Evolutionary conservation across 2,113 vertebrate genomes (phyloP).

Genomic region (Bubo scandiacus): DNA sequence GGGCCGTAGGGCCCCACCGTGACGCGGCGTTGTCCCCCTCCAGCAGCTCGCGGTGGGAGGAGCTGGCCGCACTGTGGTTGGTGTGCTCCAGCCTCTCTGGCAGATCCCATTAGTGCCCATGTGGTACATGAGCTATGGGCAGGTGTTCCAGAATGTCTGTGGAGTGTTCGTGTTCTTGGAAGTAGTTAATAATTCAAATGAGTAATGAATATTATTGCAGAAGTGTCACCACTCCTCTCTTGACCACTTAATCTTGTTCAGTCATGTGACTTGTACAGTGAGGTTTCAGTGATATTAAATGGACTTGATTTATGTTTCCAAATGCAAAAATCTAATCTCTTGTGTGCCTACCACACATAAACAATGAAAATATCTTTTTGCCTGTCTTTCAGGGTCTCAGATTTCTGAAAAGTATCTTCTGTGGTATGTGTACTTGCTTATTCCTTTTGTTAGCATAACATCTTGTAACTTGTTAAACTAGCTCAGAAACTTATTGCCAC

Average conservation of each 20-base stretch:
- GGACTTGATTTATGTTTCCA: neutral
- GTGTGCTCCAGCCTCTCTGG: neutral
- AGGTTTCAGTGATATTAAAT: neutral
- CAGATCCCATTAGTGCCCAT: accelerated
- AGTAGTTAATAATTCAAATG: neutral
- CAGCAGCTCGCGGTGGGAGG: neutral
- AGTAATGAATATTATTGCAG: neutral
- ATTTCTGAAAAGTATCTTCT: neutral
- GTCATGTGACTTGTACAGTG: neutral
- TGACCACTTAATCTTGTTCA: neutral
- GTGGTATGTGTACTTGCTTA: neutral
- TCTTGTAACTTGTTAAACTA: neutral
- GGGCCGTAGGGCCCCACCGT: accelerated
- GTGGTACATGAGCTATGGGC: neutral
- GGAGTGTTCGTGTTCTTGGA: neutral
- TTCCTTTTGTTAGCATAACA: neutral
- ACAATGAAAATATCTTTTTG: neutral
- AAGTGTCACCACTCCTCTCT: neutral
- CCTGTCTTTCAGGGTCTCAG: neutral
- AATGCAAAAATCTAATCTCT: neutral
- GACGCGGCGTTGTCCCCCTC: neutral
- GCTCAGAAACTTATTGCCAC: neutral
- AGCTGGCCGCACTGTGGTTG: neutral
- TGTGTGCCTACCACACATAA: neutral
- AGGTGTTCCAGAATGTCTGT: neutral